Conservation (phyloP, 2,113 vertebrate species). For the Notarius quadriscutis region DNA sequence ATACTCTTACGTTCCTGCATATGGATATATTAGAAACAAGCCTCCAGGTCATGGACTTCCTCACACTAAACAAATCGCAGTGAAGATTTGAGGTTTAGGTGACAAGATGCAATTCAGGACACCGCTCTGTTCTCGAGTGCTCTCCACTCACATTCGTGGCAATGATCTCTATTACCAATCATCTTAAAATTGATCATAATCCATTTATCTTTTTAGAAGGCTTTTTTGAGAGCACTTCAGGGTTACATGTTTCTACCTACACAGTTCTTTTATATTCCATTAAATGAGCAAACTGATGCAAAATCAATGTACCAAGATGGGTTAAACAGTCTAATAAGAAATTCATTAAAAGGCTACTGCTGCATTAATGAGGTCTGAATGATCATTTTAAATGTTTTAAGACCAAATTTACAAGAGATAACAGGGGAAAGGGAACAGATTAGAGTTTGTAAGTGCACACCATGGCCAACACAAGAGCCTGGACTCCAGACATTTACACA, state of each 20-base stretch:
- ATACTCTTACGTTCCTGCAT: constrained; percentile 3
- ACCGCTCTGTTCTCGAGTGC: constrained; percentile 1
- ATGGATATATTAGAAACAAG: neutral
- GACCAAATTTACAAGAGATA: neutral
- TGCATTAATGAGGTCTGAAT: neutral
- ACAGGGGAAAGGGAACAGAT: neutral
- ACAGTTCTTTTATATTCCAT: constrained; percentile 23
- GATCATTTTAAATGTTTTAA: neutral
- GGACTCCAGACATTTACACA: too few relatives aligned
- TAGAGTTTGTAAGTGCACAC: neutral
- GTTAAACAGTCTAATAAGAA: neutral
- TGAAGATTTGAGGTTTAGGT: neutral
- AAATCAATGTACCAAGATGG: neutral
- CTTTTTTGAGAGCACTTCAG: constrained; percentile 11
- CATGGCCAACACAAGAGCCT: neutral
- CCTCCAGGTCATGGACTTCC: neutral
- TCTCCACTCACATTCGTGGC: neutral
- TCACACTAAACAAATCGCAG: neutral
- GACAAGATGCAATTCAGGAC: constrained; percentile 9
- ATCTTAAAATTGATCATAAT: constrained; percentile 11
- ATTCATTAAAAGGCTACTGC: neutral
- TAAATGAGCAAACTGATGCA: constrained; percentile 14
- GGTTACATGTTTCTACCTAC: constrained; percentile 2
- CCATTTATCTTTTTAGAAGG: constrained; percentile 16
- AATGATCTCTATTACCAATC: constrained; percentile 39